Evolutionary conservation across 2,797 vertebrate species (phyloP), one percentile per base, ranked within the genome.

Genomic region (Argya squamiceps): DNA sequence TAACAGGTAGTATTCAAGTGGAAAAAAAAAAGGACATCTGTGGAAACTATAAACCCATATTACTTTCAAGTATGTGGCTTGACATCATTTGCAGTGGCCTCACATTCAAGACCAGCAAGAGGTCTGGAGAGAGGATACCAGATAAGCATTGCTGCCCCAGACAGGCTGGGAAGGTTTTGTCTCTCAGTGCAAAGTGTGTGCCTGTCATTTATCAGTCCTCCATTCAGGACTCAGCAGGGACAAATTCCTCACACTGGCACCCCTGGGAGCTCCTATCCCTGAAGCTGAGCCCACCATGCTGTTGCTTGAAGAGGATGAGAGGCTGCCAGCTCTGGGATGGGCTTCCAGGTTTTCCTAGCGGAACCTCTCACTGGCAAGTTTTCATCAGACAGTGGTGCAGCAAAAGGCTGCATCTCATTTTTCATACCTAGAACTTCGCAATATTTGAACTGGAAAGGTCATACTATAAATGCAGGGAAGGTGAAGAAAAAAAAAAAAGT

Each of bases 171-270:
- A 63, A 89, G 41, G 30, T 65, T 74, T 91, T n/a, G 6, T 59
- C n/a, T 93, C 62, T 47, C 43, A 37, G 3, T 1, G 0, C 58
- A 3, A 34, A 53, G 30, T 23, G 23, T 56, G 39, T 49, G 75
- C 37, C 41, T 90, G 34, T 43, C 32, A 10, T 76, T 83, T 76
- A 56, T 16, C 81, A 71, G 34, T 49, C 39, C 16, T 39, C 46
- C 52, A 2, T 83, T 92, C 36, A 29, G 41, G 44, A 50, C 87
- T 52, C 94, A 77, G 90, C 43, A 49, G 84, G 94, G 82, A 83
- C 20, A 23, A 91, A 87, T 96, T 92, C 94, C 74, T 96, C 70
- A 58, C 5, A 0, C 11, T 75, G 62, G 20, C 50, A 77, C 20
- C 27, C 27, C 36, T 83, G 44, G 44, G 55, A 89, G 34, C 44